Evolutionary conservation across 2,797 vertebrate species (phyloP), one percentile per base, ranked within the genome.

Genomic region (Amblyraja radiata): DNA sequence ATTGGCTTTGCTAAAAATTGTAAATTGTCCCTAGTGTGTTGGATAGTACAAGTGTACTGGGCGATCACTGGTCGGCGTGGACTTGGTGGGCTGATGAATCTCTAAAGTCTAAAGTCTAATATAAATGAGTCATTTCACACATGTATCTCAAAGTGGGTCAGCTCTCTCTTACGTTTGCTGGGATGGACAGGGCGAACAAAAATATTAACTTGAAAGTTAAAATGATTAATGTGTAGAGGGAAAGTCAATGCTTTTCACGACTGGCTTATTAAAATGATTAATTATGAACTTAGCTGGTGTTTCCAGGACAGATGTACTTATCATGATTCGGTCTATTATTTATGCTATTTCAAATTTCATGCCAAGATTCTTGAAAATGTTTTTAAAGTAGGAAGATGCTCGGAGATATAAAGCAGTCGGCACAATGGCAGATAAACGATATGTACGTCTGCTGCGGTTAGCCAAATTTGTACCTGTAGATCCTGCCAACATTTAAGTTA

Each of bases 391-490:
- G 25, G 54, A 58, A 23, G 3, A 86, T 28, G 54, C 58, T 25
- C 25, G 71, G 11, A 92, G 71, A 91, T 28, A 74, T 74, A 54
- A 74, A 5, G 11, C 18, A 74, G 39, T n/a, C 10, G 13, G 21
- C 74, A 14, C 23, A 54, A 46, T 71, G 63, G 32, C 32, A 71
- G 32, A 90, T 90, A 18, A 74, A 32, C 28, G 88, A 73, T 23
- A 91, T 11, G n/a, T 46, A 46, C 23, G 68, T 46, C 0, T 91
- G 90, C 14, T 91, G 68, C 54, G 68, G 71, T 91, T 91, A 91
- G 90, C 10, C 71, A 91, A 74, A 91, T 74, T 54, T 74, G 71
- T 91, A 73, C 88, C 88, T 90, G 61, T 23, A 71, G 86, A 16
- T 90, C 65, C 16, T 23, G 39, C 14, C 23, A 39, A 91, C 32